Evolutionary conservation across 2,797 vertebrate genomes (phyloP), one percentile per base, ranked within the genome.

Genomic region (Mergus octosetaceus): DNA sequence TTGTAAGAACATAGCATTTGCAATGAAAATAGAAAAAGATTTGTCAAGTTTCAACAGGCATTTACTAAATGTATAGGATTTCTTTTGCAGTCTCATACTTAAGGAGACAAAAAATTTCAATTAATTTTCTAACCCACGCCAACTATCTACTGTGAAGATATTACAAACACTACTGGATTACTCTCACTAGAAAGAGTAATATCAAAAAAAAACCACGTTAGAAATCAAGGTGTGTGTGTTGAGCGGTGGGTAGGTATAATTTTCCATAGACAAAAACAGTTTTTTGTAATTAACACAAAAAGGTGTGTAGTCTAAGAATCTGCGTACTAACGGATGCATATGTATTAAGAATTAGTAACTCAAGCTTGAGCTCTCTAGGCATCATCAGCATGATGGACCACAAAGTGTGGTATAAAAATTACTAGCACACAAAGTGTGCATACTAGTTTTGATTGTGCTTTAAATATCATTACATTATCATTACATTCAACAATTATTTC

Each of bases 381-480:
- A 68, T 71, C 36, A 68, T 71, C 17, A 71, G 53, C 21, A 56
- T 5, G 7, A 64, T 30, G 54, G 21, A 78, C 21, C 36, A 87
- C 2, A 11, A 90, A 27, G 15, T 3, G 4, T n/a, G 38, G 21
- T 11, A 34, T 41, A 6, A 65, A 91, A 84, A 84, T 38, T 0
- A 74, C 1, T 43, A 43, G 43, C 43, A 43, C 43, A 43, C 43
- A 43, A 43, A 43, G 43, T 19, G 43, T 43, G 43, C 17, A 43
- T 18, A 43, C 43, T 70, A 0, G 4, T 6, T 89, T 53, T 60
- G 6, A 82, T 19, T 4, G 34, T 0, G 0, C 3, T 19, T 5
- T n/a, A 43, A 10, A n/a, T 1, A 12, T 11, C 20, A 71, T 2
- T 9, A 9, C 25, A 79, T 49, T 43, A 12, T 11, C 16, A 71